phyloP scores from a whole-genome alignment of 1,140 invertebrate genomes.

The Pantala flavescens region DNA sequence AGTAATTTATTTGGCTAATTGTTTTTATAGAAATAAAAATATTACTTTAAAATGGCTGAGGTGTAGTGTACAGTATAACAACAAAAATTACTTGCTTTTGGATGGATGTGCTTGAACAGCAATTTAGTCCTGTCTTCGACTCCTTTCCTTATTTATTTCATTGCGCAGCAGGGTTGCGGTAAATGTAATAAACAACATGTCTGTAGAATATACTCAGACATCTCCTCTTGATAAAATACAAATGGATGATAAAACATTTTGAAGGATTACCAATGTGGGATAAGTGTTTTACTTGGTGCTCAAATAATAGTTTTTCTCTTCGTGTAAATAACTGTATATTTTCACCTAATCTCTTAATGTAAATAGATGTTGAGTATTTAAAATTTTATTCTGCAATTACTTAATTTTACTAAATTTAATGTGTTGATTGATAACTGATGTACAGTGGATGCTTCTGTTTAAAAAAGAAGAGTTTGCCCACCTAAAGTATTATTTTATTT shows the following conservation, averaged over 20 bases:
- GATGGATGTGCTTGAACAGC: not conserved
- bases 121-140: not conserved
- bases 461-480: not conserved
- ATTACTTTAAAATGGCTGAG: not conserved
- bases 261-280: not conserved
- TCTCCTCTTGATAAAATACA: not conserved
- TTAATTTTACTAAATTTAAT: slow-evolving; percentile 8
- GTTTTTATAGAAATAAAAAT: not conserved
- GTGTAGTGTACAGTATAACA: not conserved
- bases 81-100: not conserved
- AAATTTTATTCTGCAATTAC: not conserved
- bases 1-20: not conserved
- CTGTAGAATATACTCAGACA: not conserved
- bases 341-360: not conserved
- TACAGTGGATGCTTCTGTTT: not conserved
- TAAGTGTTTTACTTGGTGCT: not conserved
- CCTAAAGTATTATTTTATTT: not conserved
- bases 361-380: not conserved
- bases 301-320: not conserved
- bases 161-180: not conserved
- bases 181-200: not conserved
- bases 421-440: not conserved
- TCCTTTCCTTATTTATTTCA: not conserved
- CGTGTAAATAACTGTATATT: slow-evolving; percentile 1
- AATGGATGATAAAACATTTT: not conserved